These are phyloP conservation scores for Atta texana DNA, from an alignment of 1,140 invertebrate species.

Conservation along the genomic window DNA sequence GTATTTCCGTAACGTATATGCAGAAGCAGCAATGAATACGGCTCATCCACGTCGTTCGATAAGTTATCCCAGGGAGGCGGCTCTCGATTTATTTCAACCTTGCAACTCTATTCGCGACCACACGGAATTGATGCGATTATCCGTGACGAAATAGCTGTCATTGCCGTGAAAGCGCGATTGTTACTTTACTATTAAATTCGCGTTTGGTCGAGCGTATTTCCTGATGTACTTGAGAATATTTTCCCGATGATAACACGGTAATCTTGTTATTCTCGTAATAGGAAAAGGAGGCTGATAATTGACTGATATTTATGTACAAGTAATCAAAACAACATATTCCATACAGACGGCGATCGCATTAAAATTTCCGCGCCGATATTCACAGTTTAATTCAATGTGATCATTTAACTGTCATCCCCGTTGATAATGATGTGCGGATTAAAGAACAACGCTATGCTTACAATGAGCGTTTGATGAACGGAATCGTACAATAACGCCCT, in stretches of 20 bases:
- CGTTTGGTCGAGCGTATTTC: neutral
- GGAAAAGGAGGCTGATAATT: constrained; percentile 5
- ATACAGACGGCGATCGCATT: neutral
- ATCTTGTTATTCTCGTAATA: neutral
- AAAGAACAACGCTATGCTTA: constrained; percentile 23
- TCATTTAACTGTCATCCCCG: neutral
- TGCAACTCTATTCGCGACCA: constrained; percentile 46
- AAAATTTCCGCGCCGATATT: neutral
- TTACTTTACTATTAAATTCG: neutral
- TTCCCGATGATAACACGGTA: neutral
- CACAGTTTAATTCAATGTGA: neutral
- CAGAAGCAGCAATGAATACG: neutral
- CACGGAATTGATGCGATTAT: neutral
- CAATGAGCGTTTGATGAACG: constrained; percentile 6
- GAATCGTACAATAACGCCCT: neutral
- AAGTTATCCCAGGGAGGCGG: constrained; percentile 18
- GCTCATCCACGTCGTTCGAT: constrained; percentile 31
- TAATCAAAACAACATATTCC: neutral
- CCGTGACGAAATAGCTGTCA: neutral
- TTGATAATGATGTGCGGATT: constrained; percentile 9
- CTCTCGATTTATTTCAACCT: constrained; percentile 25
- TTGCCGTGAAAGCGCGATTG: constrained; percentile 9
- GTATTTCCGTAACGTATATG: neutral
- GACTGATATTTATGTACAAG: neutral
- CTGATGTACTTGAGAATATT: constrained; percentile 10